Evolutionary conservation across 2,888 invertebrate genomes (phyloP), one percentile per base, ranked within the genome.

Genomic region (Morpho deidamia): DNA sequence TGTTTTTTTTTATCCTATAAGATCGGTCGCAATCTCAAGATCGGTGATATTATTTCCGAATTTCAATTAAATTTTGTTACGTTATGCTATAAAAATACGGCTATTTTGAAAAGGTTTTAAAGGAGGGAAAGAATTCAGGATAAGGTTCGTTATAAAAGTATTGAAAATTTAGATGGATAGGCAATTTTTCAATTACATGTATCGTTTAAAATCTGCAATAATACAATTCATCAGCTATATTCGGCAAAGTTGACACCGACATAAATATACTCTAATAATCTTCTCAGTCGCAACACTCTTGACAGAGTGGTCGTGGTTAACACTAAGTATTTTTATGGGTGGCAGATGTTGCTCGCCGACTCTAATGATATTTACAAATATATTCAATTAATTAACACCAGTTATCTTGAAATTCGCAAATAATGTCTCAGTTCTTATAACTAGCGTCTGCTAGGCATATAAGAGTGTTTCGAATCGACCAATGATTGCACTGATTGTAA

Each of bases 1-100:
- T 71, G 82, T 76, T 74, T 72, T 75, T 56, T 64, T 71, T 69
- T 65, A 70, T 69, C 71, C 71, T 71, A 76, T 76, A 69, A 74
- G 74, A 76, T 78, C 81, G 86, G 87, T 87, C 85, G 75, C 86
- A 86, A 80, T 87, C 86, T 88, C 85, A 83, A 87, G 85, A 81
- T 85, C 81, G 71, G 81, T 71, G 83, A 73, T 75, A 68, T 71
- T 79, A 75, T 82, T 66, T 78, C 80, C 74, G 76, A 78, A 78
- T 71, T 74, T 77, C 68, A 71, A 69, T 60, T 9, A 38, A 35
- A 38, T 52, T 49, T 44, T 51, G 42, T 54, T 50, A 46, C 33
- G 12, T 11, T 41, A 7, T 5, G 34, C n/a, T 40, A 42, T 14
- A 14, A 34, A 23, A 46, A 23, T 23, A 32, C 7, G 38, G 38